Conservation (phyloP, 2,797 vertebrate species). For the Phataginus tricuspis region DNA sequence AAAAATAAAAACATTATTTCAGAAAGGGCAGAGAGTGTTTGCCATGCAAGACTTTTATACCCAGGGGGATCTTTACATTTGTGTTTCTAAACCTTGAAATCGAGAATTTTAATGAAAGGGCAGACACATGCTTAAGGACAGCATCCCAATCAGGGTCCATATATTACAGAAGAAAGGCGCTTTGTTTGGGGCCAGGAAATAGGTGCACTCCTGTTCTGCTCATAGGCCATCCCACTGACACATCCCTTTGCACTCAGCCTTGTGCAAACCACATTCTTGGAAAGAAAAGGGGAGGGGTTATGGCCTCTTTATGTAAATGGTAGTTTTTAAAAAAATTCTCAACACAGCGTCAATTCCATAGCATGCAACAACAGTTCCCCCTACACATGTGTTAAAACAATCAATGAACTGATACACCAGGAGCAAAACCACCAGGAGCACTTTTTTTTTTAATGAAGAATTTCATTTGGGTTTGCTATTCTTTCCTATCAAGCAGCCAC, state of each 20-base stretch:
- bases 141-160: background rate
- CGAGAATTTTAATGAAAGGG: constrained; percentile 76
- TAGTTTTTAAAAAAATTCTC: background rate
- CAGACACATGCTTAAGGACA: constrained; percentile 63
- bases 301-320: constrained; percentile 62
- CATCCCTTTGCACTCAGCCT: background rate
- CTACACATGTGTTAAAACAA: background rate
- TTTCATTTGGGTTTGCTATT: constrained; percentile 60
- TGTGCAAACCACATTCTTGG: constrained; percentile 64
- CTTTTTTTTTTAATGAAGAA: constrained; percentile 40
- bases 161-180: constrained; percentile 13
- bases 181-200: constrained; percentile 57
- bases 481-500: constrained; percentile 14
- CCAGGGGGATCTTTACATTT: constrained; percentile 74
- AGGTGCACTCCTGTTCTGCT: background rate
- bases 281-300: constrained; percentile 45
- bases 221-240: background rate
- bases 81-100: constrained; percentile 73
- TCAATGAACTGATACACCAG: background rate
- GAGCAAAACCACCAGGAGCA: background rate
- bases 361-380: background rate
- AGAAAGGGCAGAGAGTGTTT: constrained; percentile 77
- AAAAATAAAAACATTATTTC: constrained; percentile 66
- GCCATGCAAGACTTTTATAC: constrained; percentile 78
- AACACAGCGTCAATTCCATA: background rate